Conservation (phyloP, 2,888 invertebrate genomes). For the Smittia sp. region DNA sequence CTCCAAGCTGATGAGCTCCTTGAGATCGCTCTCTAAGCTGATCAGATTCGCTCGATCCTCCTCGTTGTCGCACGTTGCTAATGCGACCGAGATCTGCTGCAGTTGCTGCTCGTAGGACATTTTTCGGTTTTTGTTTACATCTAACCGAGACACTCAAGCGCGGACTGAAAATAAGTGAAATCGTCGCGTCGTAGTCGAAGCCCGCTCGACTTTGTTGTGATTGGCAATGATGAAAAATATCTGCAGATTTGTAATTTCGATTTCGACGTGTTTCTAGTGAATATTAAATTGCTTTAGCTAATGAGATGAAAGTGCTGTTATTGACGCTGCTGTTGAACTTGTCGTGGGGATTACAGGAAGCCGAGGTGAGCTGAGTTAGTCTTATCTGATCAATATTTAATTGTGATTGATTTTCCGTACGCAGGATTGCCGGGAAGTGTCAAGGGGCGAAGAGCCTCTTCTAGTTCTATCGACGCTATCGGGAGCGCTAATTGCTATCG, state of each 20-base stretch:
- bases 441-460: constrained; percentile 26
- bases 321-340: neutral
- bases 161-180: neutral
- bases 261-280: neutral
- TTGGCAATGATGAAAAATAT: neutral
- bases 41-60: neutral
- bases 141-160: neutral
- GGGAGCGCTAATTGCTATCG: constrained; percentile 47
- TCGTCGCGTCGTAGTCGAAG: too few species aligned
- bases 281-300: neutral
- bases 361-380: neutral
- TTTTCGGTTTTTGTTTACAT: neutral
- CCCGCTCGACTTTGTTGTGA: too few species aligned
- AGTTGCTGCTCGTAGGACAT: neutral
- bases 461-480: constrained; percentile 13
- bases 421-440: constrained; percentile 26
- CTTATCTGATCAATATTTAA: constrained; percentile 5
- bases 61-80: neutral
- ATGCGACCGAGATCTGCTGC: neutral
- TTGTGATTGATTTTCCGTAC: constrained; percentile 15
- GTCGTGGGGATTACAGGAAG: neutral
- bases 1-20: neutral
- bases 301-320: constrained; percentile 9
- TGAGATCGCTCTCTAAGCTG: constrained; percentile 5
- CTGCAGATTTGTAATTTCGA: neutral